phyloP scores from a whole-genome alignment of 92 coral and sea anemone genomes.

The Parazoanthus atlanticus region DNA sequence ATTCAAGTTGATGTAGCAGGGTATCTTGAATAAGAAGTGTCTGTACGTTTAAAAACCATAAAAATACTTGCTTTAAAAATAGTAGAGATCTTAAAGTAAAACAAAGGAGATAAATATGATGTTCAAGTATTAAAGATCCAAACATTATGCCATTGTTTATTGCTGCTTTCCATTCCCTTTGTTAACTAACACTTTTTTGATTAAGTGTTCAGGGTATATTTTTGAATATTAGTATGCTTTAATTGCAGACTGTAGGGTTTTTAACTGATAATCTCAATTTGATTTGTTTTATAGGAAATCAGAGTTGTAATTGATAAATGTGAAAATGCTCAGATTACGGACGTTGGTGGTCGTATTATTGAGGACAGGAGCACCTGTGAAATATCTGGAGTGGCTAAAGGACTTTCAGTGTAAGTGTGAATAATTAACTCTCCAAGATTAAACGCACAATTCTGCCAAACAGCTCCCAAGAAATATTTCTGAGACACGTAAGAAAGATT shows the following conservation, averaged over 20 bases:
- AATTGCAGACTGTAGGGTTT: background rate
- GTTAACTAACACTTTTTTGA: background rate
- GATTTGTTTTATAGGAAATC: conserved; percentile 51
- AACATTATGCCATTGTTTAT: no score
- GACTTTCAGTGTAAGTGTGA: conserved; percentile 66
- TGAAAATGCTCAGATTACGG: conserved; percentile 60
- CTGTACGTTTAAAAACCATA: no score
- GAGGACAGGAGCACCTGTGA: conserved; percentile 82
- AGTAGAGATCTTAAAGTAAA: no score
- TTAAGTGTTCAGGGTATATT: no score
- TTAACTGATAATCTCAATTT: background rate
- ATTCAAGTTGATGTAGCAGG: background rate
- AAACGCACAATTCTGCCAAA: no score
- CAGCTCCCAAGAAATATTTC: no score
- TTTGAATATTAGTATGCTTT: background rate
- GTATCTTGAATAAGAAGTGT: background rate
- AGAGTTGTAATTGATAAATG: conserved; percentile 83
- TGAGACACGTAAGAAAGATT: no score
- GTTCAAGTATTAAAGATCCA: background rate
- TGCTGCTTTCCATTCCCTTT: no score
- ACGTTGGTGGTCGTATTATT: conserved; percentile 61
- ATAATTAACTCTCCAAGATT: no score
- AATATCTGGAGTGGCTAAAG: conserved; percentile 62
- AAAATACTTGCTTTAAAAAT: no score
- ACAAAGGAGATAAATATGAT: no score